Evolutionary conservation across 2,888 invertebrate genomes (phyloP), one percentile per base, ranked within the genome.

Genomic region (Parasteatoda lunata): DNA sequence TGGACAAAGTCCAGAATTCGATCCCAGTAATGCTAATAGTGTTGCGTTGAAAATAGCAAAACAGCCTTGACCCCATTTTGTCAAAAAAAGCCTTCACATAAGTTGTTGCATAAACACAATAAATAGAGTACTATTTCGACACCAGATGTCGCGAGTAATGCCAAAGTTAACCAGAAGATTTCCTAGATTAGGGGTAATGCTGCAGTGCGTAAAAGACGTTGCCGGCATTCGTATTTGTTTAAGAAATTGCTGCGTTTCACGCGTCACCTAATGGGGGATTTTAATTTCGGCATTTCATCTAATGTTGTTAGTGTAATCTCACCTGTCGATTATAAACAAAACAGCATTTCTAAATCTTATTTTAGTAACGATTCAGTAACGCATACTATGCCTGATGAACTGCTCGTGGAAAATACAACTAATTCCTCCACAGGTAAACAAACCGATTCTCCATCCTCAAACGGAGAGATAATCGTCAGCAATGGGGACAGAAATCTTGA

Each of bases 381-480:
- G 15, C 88, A 78, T 77, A 88, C 47, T 59, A 88, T 88, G 81
- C 84, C 77, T 75, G 88, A 88, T 73, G 82, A 88, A 70, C 64
- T 88, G 76, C 81, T 88, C 49, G 59, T 88, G 59, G 88, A 88
- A 45, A 84, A 88, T 75, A 13, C 82, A n/a, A 87, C 73, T 71
- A 47, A 69, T 5, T 54, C 77, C 73, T 51, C 73, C 66, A 77
- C 71, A 69, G 88, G 82, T 82, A 87, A 87, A 87, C 87, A 87
- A 87, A 73, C 77, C 45, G 82, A 82, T 15, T 13, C 73, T 30
- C 79, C 73, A 15, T 90, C 90, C 89, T 89, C 90, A 13, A 79
- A 84, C 47, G 87, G 81, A n/a, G 76, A 82, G 13, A 13, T 68
- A 8, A 15, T 88, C 30, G 84, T 83, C 64, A 75, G 51, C 48